A percentile compares a stretch with the other conserved stretches of the same genome.
These are phyloP conservation scores for Streblospio benedicti DNA, from an alignment of 1,140 invertebrate genomes.

Conservation along the genomic window DNA sequence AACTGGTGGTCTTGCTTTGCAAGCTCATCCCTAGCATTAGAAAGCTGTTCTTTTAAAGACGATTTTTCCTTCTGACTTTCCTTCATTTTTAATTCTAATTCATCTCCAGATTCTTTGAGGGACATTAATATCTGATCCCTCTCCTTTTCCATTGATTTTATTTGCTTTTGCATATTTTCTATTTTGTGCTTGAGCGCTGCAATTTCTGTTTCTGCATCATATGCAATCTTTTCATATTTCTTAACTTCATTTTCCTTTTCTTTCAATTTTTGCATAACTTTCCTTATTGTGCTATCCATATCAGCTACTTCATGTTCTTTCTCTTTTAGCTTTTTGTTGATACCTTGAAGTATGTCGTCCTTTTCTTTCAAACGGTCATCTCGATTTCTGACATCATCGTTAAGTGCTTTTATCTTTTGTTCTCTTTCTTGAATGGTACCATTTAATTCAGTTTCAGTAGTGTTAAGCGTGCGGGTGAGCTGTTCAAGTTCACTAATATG, in stretches of 20 bases:
- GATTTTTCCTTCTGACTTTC: slow-evolving; percentile 4
- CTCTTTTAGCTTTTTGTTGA: slow-evolving; percentile 18
- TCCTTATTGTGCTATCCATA: slow-evolving; percentile 12
- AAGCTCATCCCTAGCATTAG: slow-evolving; percentile 9
- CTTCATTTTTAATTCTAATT: not conserved
- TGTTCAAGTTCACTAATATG: too few relatives aligned
- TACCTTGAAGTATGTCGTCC: slow-evolving; percentile 18
- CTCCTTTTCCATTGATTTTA: slow-evolving; percentile 1
- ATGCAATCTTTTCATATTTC: not conserved
- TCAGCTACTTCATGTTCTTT: slow-evolving; percentile 15
- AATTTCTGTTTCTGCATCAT: slow-evolving; percentile 5
- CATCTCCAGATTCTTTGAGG: not conserved
- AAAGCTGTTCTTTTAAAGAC: not conserved
- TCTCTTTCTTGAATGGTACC: slow-evolving; percentile 12
- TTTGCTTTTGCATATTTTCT: slow-evolving; percentile 5
- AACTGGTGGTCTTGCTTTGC: slow-evolving; percentile 10
- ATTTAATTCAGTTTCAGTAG: too few relatives aligned
- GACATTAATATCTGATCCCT: not conserved
- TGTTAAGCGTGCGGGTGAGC: too few relatives aligned
- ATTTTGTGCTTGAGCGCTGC: slow-evolving; percentile 13
- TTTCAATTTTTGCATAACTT: slow-evolving; percentile 13
- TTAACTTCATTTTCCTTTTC: slow-evolving; percentile 8
- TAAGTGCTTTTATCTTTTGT: slow-evolving; percentile 10
- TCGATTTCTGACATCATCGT: slow-evolving; percentile 16
- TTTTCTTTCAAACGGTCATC: slow-evolving; percentile 24